Percentiles rank a stretch among this genome's conserved stretches.
phyloP scores from a whole-genome alignment of 2,797 vertebrate genomes.

The Loriculus beryllinus region DNA sequence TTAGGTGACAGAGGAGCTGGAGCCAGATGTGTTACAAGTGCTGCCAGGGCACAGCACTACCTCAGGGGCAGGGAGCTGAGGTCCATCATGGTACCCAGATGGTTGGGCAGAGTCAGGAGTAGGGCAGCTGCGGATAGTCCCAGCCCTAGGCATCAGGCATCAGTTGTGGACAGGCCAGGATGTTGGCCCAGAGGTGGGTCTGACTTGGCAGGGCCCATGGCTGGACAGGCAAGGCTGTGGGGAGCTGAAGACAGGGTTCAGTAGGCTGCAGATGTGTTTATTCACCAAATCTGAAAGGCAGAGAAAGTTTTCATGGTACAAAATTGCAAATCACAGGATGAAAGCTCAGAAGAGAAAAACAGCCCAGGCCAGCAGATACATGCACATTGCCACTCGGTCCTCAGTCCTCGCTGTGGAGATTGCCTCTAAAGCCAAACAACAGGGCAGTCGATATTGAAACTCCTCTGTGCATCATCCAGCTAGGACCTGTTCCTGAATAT shows the following conservation, averaged over 20 bases:
- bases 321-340: background rate
- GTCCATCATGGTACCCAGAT: fast-evolving
- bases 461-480: background rate
- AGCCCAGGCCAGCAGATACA: no score
- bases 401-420: no score
- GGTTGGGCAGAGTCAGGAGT: background rate
- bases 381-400: fast-evolving
- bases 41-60: fast-evolving
- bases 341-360: background rate
- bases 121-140: background rate
- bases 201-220: fast-evolving
- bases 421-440: background rate
- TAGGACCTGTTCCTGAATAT: background rate
- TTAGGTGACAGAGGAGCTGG: fast-evolving
- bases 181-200: fast-evolving
- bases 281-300: background rate
- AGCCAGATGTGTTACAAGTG: fast-evolving
- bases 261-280: background rate
- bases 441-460: fast-evolving
- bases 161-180: fast-evolving
- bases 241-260: background rate
- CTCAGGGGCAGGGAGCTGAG: background rate
- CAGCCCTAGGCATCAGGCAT: fast-evolving
- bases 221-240: background rate
- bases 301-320: background rate